Evolutionary conservation across 2,113 vertebrate species (phyloP).

Genomic region (Pterocles orientalis): DNA sequence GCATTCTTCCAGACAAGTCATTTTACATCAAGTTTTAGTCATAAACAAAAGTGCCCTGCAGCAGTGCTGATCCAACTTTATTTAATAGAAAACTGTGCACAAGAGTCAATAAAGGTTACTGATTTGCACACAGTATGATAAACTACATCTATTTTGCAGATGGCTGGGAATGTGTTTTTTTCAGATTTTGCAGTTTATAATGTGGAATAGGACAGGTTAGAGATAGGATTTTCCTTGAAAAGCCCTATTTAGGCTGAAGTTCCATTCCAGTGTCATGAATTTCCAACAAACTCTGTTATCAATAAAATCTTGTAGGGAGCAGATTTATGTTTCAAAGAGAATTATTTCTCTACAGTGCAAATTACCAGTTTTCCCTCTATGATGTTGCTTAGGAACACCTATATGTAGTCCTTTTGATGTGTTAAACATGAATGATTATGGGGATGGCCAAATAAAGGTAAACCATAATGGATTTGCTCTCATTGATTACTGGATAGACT

Average conservation of each 20-base stretch:
- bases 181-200: neutral
- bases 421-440: neutral
- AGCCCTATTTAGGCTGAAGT: neutral
- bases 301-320: neutral
- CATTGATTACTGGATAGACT: neutral
- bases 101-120: conserved; percentile 48
- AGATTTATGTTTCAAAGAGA: neutral
- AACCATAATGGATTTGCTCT: neutral
- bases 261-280: neutral
- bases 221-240: neutral
- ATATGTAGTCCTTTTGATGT: neutral
- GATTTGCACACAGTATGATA: neutral
- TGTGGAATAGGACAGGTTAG: neutral
- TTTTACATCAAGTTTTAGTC: conserved; percentile 52
- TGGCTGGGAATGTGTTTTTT: neutral
- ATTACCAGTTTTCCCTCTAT: neutral
- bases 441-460: neutral
- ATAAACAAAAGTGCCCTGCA: neutral
- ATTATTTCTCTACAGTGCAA: neutral
- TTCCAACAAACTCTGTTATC: neutral
- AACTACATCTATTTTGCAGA: neutral
- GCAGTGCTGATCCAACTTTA: conserved; percentile 40
- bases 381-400: neutral
- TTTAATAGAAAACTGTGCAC: neutral
- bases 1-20: conserved; percentile 29